Base-by-base conservation (phyloP, 2,797 vertebrate genomes). In the Brotula barbata region DNA sequence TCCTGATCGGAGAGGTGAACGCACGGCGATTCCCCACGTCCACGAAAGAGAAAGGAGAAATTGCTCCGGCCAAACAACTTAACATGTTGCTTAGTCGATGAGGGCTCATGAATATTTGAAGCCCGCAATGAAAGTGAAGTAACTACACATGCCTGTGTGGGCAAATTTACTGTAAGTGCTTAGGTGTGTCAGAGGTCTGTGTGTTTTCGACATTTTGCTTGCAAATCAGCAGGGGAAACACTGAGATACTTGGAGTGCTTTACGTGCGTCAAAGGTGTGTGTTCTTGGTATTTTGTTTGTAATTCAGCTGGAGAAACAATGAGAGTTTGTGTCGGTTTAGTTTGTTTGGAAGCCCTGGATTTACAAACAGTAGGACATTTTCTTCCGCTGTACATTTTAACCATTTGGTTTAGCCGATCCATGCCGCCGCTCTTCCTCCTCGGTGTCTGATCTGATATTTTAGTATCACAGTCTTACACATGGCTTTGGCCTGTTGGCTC, bases 21-120 rank as follows among this genome's bases (percentile, higher is more conserved):
- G 2, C 31, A 22, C 54, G 44, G 44, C 6, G 4, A 42, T 42
- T 34, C 46, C 46, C 57, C 58, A 60, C 58, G 51, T 67, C 48
- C 25, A 41, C n/a, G 19, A 16, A 51, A 28, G 43, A 31, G 20
- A 8, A 28, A 28, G 25, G 8, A 28, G 46, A 68, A 49, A 71
- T 56, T 33, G 45, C 62, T 50, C 61, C 37, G n/a, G 23, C 42
- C 68, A 70, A 37, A 74, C 60, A 64, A 37, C 54, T 28, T 49
- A 19, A 59, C 64, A 47, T n/a, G 55, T 48, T 65, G 46, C 58
- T 42, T 48, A 61, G 72, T 80, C 74, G 51, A 60, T 80, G 48
- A 1, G 1, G 52, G 25, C 44, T 47, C n/a, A 49, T 83, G 28
- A 65, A 78, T 85, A 70, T 66, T 77, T 66, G 56, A 75, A 15